Percentiles rank a stretch among this genome's conserved stretches.
These are phyloP conservation scores for Euzetes globulus DNA, from an alignment of 2,888 invertebrate species.

Conservation along the genomic window DNA sequence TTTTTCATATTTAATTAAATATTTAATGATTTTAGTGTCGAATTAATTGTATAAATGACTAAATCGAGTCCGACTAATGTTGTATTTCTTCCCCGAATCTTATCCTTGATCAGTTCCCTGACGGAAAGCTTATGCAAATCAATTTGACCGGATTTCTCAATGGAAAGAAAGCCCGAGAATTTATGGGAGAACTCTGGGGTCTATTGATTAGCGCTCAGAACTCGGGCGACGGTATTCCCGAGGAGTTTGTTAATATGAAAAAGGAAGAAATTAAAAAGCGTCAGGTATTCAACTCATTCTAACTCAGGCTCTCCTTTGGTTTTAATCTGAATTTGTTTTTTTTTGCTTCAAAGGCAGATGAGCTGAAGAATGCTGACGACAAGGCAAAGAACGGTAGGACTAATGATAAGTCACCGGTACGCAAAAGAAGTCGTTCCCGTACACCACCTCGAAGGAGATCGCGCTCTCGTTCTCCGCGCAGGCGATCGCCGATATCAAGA, in stretches of 20 bases:
- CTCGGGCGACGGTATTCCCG: conserved; percentile 89
- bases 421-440: conserved; percentile 32
- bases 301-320: too few species aligned
- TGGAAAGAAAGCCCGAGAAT: conserved; percentile 91
- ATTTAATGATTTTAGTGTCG: neutral
- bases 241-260: conserved; percentile 86
- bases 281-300: conserved; percentile 52
- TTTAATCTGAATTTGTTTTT: neutral
- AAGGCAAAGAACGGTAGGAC: conserved; percentile 2
- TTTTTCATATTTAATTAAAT: neutral
- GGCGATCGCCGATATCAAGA: conserved; percentile 35
- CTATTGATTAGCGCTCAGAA: conserved; percentile 89
- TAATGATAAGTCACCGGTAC: neutral
- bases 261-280: conserved; percentile 90
- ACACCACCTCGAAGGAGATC: conserved; percentile 39
- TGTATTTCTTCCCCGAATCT: conserved; percentile 25
- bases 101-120: conserved; percentile 63
- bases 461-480: conserved; percentile 38
- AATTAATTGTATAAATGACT: conserved; percentile 19
- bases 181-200: conserved; percentile 97
- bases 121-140: conserved; percentile 98
- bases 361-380: neutral
- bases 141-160: conserved; percentile 98
- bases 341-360: neutral
- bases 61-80: neutral